These are phyloP conservation scores for Hemichromis elongatus DNA, from an alignment of 2,113 vertebrate genomes.

Conservation along the genomic window DNA sequence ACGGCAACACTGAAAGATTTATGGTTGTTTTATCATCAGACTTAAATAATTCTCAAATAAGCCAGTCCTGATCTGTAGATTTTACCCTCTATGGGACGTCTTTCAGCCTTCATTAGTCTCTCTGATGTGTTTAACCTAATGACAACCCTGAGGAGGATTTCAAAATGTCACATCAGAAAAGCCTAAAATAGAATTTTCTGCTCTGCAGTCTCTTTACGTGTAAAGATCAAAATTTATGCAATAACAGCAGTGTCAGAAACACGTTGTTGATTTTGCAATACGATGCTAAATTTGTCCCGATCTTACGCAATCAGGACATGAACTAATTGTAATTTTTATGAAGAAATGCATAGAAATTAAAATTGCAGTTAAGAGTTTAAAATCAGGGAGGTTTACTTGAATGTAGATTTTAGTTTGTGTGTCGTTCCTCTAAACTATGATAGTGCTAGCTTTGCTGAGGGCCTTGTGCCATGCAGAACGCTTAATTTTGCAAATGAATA, in stretches of 20 bases:
- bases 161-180: not conserved
- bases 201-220: not conserved
- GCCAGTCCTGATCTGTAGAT: not conserved
- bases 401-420: not conserved
- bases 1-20: not conserved
- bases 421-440: not conserved
- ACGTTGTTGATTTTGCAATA: conserved; percentile 10
- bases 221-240: conserved; percentile 8
- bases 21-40: not conserved
- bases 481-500: not conserved
- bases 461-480: not conserved
- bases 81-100: not conserved
- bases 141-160: not conserved
- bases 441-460: not conserved
- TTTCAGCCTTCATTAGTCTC: not conserved
- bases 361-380: not conserved
- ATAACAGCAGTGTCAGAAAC: not conserved
- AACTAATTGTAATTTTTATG: not conserved
- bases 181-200: not conserved
- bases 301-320: not conserved
- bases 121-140: not conserved
- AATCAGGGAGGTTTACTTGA: not conserved
- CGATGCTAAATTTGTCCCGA: not conserved
- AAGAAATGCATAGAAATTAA: not conserved
- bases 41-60: not conserved